Evolutionary conservation across 2,113 vertebrate species (phyloP).

Genomic region (Dinomys branickii): DNA sequence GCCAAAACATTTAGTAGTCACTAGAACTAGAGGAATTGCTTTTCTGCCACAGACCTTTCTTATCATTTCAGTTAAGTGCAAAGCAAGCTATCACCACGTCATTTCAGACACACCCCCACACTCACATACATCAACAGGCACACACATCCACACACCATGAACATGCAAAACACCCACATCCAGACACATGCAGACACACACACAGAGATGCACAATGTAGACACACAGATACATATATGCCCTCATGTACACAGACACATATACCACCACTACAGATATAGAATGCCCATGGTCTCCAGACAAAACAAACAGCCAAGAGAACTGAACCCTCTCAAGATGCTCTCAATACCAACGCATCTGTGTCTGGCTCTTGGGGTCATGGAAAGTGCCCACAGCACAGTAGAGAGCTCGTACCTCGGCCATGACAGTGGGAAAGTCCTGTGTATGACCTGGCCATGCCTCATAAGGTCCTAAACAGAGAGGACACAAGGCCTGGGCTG

Average conservation of each 20-base stretch:
- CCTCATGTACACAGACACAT: not conserved
- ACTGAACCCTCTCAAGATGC: not conserved
- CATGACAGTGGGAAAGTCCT: not conserved
- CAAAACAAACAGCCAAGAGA: not conserved
- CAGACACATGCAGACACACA: not conserved
- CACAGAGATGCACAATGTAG: not conserved
- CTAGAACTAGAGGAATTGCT: not conserved
- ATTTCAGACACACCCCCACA: not conserved
- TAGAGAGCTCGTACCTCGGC: not conserved
- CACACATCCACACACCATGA: not conserved
- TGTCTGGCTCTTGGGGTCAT: fast-evolving
- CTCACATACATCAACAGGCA: not conserved
- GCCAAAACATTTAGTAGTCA: not conserved
- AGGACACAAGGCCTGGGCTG: not conserved
- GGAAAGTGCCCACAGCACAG: not conserved
- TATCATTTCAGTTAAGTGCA: slow-evolving; percentile 56
- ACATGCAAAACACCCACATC: not conserved
- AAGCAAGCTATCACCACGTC: slow-evolving; percentile 31
- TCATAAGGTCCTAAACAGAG: not conserved
- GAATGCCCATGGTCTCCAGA: not conserved
- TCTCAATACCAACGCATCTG: not conserved
- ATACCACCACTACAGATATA: not conserved
- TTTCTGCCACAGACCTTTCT: slow-evolving; percentile 62
- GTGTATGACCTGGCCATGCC: not conserved
- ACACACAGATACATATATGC: not conserved